These are phyloP conservation scores for Neopelma chrysocephalum DNA, from an alignment of 2,797 vertebrate species.

Conservation along the genomic window DNA sequence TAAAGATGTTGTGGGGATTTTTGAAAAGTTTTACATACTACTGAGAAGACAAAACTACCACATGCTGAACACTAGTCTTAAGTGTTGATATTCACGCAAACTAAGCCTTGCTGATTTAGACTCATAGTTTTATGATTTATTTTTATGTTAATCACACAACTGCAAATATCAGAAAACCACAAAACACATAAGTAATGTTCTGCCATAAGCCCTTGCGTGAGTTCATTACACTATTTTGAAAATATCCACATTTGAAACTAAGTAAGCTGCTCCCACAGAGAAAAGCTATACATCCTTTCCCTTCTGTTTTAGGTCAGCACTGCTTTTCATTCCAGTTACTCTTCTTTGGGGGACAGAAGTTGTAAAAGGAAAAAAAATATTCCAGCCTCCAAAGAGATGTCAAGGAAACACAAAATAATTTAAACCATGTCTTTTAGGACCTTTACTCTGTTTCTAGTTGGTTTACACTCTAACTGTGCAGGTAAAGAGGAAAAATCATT, in stretches of 20 bases:
- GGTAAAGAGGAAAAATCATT: not conserved
- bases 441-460: not conserved
- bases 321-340: not conserved
- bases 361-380: not conserved
- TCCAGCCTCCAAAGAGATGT: not conserved
- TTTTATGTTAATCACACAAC: not conserved
- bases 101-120: not conserved
- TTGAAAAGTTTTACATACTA: not conserved
- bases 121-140: not conserved
- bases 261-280: not conserved
- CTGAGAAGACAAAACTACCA: not conserved
- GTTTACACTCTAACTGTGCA: not conserved
- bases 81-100: not conserved
- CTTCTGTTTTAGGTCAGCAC: not conserved
- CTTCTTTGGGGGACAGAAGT: not conserved
- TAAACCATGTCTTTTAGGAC: not conserved
- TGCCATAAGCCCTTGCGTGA: not conserved
- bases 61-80: not conserved
- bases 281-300: not conserved
- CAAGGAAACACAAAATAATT: not conserved
- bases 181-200: not conserved
- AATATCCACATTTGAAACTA: not conserved
- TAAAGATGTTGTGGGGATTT: not conserved
- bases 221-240: not conserved
- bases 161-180: not conserved